These are phyloP conservation scores for Synchiropus splendidus DNA, from an alignment of 2,113 vertebrate species.

Conservation along the genomic window DNA sequence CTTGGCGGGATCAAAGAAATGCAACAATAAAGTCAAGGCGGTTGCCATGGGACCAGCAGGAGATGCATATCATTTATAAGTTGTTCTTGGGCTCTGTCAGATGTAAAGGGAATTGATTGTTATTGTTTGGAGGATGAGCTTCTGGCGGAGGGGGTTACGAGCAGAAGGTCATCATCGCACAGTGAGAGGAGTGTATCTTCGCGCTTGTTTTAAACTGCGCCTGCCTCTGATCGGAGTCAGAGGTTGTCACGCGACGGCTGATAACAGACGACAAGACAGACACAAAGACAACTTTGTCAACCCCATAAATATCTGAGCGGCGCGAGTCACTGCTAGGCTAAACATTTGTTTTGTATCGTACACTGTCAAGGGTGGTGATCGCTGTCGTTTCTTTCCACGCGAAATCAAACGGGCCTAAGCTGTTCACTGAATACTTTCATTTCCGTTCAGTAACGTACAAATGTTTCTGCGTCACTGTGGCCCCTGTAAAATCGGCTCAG, in stretches of 20 bases:
- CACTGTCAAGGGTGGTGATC: conserved; percentile 40
- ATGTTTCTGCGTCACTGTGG: conserved; percentile 2
- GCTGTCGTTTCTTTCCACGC: conserved; percentile 21
- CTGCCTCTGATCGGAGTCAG: conserved; percentile 47
- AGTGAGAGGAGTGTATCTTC: conserved; percentile 41
- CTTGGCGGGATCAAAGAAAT: conserved; percentile 68
- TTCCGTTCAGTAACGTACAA: conserved; percentile 26
- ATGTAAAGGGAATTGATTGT: conserved; percentile 66
- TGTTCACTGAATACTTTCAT: conserved; percentile 39
- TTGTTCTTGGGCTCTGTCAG: conserved; percentile 58
- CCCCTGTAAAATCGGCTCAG: too few species aligned
- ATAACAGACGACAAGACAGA: conserved; percentile 50
- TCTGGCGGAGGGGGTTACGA: conserved; percentile 53
- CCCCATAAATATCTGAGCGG: conserved; percentile 47
- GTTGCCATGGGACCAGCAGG: conserved; percentile 74
- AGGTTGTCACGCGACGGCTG: conserved; percentile 25
- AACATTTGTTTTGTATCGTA: conserved; percentile 53
- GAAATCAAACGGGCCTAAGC: conserved; percentile 51
- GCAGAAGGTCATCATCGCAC: conserved; percentile 52
- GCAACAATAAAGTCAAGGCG: conserved; percentile 71
- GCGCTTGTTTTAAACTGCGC: conserved; percentile 47
- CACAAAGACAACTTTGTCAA: conserved; percentile 45
- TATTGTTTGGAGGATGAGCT: conserved; percentile 63
- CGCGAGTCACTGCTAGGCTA: conserved; percentile 46
- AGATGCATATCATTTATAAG: conserved; percentile 74